Percentiles rank a stretch among this genome's conserved stretches.
Conservation (phyloP, 1,140 invertebrate species). For the Battus philenor region DNA sequence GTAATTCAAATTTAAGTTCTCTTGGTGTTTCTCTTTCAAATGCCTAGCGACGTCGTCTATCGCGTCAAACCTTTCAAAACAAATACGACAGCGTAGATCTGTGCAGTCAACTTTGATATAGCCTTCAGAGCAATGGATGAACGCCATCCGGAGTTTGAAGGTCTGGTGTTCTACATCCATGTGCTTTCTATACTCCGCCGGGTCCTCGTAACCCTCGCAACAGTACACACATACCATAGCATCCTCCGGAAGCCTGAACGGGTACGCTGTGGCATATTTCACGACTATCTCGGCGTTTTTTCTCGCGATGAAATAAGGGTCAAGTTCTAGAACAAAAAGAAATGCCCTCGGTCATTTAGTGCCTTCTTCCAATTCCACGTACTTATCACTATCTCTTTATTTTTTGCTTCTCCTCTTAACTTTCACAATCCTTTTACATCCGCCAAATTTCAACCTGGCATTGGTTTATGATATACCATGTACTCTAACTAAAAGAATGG, state of each 20-base stretch:
- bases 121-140: constrained; percentile 39
- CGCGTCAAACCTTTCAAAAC: constrained; percentile 29
- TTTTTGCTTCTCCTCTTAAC: too few species aligned
- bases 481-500: too few species aligned
- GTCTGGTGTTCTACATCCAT: constrained; percentile 42
- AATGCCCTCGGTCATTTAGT: constrained; percentile 47
- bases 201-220: constrained; percentile 42
- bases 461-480: too few species aligned
- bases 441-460: too few species aligned
- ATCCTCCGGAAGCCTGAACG: constrained; percentile 55
- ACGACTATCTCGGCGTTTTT: constrained; percentile 56
- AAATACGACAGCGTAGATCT: constrained; percentile 42
- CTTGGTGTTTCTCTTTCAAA: constrained; percentile 33
- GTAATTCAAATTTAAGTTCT: constrained; percentile 29
- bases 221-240: constrained; percentile 57
- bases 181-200: constrained; percentile 39
- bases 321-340: constrained; percentile 66
- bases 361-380: constrained; percentile 22
- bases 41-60: constrained; percentile 38
- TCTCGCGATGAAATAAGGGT: constrained; percentile 48
- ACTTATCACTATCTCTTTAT: too few species aligned
- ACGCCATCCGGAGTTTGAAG: constrained; percentile 37
- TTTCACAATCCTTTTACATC: too few species aligned
- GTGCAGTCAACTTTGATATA: constrained; percentile 54
- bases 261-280: constrained; percentile 51